A percentile compares a stretch with the other conserved stretches of the same genome.
Evolutionary conservation across 2,113 vertebrate genomes (phyloP).

Genomic region (Ammospiza nelsoni): DNA sequence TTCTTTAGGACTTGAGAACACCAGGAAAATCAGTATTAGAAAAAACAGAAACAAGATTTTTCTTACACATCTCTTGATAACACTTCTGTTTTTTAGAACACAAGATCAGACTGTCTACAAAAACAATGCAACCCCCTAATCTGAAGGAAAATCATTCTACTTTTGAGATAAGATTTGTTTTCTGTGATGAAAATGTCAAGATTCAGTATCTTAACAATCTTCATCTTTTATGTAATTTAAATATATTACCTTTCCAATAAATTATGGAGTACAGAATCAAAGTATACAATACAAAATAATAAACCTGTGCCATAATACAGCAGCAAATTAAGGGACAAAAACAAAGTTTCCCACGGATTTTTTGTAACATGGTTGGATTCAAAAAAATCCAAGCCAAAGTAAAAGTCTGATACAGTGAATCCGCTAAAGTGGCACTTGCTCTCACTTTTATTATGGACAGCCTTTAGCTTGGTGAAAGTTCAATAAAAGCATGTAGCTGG

Average conservation of each 20-base stretch:
- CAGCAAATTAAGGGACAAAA: not conserved
- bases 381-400: not conserved
- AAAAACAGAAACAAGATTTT: not conserved
- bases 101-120: not conserved
- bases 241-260: not conserved
- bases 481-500: not conserved
- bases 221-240: not conserved
- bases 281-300: not conserved
- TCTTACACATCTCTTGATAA: not conserved
- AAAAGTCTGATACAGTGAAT: not conserved
- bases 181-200: not conserved
- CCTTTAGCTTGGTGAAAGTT: slow-evolving; percentile 39
- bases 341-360: not conserved
- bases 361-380: not conserved
- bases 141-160: not conserved
- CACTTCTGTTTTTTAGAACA: not conserved
- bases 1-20: not conserved
- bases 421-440: not conserved
- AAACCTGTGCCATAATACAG: not conserved
- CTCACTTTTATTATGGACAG: slow-evolving; percentile 14
- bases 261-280: not conserved
- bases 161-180: not conserved
- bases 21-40: not conserved
- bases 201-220: not conserved
- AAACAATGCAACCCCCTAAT: not conserved